Evolutionary conservation across 2,113 vertebrate genomes (phyloP).

Genomic region (Meriones unguiculatus): DNA sequence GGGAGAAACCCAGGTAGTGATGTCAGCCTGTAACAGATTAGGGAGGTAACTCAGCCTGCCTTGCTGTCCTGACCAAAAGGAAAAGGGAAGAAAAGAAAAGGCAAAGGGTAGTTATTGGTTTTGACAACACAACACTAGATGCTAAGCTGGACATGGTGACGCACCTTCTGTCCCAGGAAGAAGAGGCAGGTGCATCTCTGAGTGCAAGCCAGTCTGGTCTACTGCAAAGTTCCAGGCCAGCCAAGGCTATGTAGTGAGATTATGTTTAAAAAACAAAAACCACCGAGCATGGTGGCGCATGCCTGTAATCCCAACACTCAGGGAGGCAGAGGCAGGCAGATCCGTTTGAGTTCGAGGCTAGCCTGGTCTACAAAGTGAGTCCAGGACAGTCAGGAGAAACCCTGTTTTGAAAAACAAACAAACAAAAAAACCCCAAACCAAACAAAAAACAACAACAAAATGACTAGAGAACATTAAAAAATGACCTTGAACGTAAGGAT

Average conservation of each 20-base stretch:
- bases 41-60: not conserved
- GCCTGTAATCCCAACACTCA: no score
- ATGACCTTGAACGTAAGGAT: not conserved
- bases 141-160: not conserved
- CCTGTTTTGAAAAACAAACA: not conserved
- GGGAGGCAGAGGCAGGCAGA: not conserved
- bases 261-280: no score
- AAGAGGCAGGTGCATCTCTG: not conserved
- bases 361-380: not conserved
- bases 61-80: not conserved
- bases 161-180: not conserved
- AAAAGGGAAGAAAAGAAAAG: not conserved
- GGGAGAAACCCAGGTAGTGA: not conserved
- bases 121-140: not conserved
- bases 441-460: no score
- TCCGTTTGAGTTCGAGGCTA: not conserved
- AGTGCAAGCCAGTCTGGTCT: not conserved
- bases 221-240: not conserved
- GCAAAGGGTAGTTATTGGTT: not conserved
- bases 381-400: not conserved
- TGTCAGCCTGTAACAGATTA: not conserved
- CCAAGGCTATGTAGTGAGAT: no score
- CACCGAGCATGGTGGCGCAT: no score
- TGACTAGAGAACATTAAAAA: not conserved
- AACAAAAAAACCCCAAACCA: no score